phyloP scores from a whole-genome alignment of 2,113 vertebrate genomes.

The Mellivora capensis region DNA sequence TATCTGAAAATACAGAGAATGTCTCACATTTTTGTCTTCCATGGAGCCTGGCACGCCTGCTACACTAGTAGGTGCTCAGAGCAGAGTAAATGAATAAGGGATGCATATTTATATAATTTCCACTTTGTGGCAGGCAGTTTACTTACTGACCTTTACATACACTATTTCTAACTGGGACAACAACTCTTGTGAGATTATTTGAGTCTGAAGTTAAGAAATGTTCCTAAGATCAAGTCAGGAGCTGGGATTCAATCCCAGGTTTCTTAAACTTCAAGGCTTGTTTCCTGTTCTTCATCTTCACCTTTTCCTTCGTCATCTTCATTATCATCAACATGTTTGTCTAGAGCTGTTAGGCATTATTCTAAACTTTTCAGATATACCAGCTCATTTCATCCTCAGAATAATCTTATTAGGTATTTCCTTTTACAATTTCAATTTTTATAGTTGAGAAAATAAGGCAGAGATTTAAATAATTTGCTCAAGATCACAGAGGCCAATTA shows the following conservation, averaged over 20 bases:
- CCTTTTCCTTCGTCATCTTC: neutral
- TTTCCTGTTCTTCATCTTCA: neutral
- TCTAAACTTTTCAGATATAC: neutral
- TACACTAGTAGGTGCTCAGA: neutral
- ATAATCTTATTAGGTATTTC: neutral
- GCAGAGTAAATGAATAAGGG: neutral
- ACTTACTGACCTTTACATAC: neutral
- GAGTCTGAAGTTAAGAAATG: slow-evolving; percentile 11
- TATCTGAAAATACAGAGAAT: neutral
- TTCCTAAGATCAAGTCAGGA: neutral
- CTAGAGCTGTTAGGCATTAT: slow-evolving; percentile 14
- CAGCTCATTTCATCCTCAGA: neutral
- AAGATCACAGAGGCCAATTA: neutral
- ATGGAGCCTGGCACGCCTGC: neutral
- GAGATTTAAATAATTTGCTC: neutral
- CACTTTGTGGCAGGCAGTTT: neutral
- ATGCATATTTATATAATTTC: neutral
- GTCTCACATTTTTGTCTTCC: neutral
- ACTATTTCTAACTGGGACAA: neutral
- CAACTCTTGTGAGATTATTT: neutral
- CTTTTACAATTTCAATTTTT: neutral
- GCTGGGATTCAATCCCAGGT: neutral
- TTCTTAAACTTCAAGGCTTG: neutral
- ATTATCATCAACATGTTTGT: neutral
- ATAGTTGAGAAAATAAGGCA: neutral